Evolutionary conservation across 2,113 vertebrate species (phyloP).

Genomic region (Vireo altiloquus): DNA sequence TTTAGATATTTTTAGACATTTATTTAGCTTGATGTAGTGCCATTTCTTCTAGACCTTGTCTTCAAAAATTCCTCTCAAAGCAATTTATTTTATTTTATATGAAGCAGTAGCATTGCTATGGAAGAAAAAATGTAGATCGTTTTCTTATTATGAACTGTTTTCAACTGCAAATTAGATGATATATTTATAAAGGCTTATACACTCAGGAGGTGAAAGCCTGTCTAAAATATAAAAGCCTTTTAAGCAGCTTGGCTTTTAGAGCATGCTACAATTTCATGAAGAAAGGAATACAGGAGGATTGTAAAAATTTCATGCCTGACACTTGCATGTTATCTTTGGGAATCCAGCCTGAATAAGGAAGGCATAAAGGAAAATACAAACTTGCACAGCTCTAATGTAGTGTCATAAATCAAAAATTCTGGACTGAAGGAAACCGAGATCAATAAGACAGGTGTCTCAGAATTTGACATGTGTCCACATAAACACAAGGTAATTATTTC

Average conservation of each 20-base stretch:
- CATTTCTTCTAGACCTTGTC: background rate
- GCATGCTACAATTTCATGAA: constrained; percentile 37
- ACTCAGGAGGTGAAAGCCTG: background rate
- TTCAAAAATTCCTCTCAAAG: background rate
- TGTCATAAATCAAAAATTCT: background rate
- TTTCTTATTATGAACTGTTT: constrained; percentile 6
- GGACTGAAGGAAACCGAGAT: background rate
- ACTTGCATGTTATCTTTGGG: constrained; percentile 41
- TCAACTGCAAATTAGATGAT: background rate
- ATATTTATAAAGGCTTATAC: constrained; percentile 11
- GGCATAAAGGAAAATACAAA: constrained; percentile 1
- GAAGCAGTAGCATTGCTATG: background rate
- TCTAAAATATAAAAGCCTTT: constrained; percentile 45
- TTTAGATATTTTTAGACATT: background rate
- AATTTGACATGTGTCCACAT: constrained; percentile 6
- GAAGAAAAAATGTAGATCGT: background rate
- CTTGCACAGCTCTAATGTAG: background rate
- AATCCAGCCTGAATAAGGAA: constrained; percentile 19
- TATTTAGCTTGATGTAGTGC: background rate
- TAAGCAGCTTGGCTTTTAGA: constrained; percentile 35
- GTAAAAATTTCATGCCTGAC: constrained; percentile 56
- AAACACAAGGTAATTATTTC: constrained; percentile 48
- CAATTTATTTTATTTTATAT: background rate
- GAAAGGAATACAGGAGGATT: constrained; percentile 41
- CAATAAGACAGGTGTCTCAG: background rate